Conservation (phyloP, 2,888 invertebrate genomes). For the Melangyna quadrimaculata region DNA sequence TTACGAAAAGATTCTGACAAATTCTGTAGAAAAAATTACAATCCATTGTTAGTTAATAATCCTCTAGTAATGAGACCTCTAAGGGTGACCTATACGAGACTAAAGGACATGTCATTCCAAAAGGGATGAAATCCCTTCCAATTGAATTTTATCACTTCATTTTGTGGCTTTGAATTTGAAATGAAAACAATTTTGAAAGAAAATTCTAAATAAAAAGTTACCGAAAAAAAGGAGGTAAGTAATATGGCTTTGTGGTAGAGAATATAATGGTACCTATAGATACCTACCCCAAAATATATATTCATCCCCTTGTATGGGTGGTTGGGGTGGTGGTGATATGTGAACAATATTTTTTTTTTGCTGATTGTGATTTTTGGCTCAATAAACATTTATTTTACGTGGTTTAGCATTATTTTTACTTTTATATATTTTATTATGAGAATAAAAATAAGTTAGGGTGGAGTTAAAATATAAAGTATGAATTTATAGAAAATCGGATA, state of each 20-base stretch:
- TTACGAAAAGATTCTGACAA: slow-evolving; percentile 35
- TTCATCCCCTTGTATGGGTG: slow-evolving; percentile 31
- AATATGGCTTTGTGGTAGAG: not conserved
- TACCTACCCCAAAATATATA: slow-evolving; percentile 34
- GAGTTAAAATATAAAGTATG: not conserved
- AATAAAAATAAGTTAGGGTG: not conserved
- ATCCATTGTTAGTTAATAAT: slow-evolving; percentile 70
- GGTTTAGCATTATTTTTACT: slow-evolving; percentile 34
- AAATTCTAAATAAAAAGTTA: slow-evolving; percentile 9
- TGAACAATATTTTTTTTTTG: slow-evolving; percentile 53
- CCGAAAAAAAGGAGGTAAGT: slow-evolving; percentile 1
- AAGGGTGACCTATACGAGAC: slow-evolving; percentile 54
- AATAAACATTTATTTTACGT: slow-evolving; percentile 67
- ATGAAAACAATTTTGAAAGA: slow-evolving; percentile 64
- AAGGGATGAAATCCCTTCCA: slow-evolving; percentile 42
- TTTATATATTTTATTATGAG: not conserved
- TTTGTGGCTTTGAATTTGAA: slow-evolving; percentile 71
- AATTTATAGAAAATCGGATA: slow-evolving; percentile 34
- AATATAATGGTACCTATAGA: not conserved
- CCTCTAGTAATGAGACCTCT: slow-evolving; percentile 66
- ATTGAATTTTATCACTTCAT: slow-evolving; percentile 71
- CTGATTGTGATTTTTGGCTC: slow-evolving; percentile 55
- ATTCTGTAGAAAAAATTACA: slow-evolving; percentile 56
- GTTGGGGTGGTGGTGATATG: slow-evolving; percentile 30
- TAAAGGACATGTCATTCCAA: not conserved